Percentiles rank a stretch among this genome's conserved stretches.
phyloP scores from a whole-genome alignment of 2,888 invertebrate species.

The Spatulosminthurus flaviceps region DNA sequence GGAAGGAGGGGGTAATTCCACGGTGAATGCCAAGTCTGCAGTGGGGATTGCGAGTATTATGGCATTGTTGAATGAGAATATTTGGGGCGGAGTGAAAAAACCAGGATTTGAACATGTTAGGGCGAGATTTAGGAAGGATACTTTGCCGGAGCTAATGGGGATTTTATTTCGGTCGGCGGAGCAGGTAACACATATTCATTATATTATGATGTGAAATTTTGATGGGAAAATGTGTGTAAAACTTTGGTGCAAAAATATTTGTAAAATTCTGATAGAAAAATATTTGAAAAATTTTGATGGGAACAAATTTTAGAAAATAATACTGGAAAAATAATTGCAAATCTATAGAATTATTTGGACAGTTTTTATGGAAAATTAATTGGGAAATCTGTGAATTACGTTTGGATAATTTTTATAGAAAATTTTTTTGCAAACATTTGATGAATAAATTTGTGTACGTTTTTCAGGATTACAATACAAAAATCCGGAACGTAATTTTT shows the following conservation, averaged over 20 bases:
- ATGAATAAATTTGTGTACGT: background rate
- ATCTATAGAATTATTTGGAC: background rate
- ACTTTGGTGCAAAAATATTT: too few species aligned
- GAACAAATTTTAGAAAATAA: too few species aligned
- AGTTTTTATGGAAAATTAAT: too few species aligned
- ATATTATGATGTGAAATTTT: background rate
- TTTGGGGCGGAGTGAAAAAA: constrained; percentile 19
- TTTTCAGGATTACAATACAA: constrained; percentile 44
- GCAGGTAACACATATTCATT: background rate
- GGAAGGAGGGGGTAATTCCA: background rate
- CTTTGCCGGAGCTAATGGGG: constrained; percentile 4
- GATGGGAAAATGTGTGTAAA: too few species aligned
- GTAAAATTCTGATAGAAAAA: too few species aligned
- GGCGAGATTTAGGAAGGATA: background rate
- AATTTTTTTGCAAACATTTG: background rate
- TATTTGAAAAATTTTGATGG: too few species aligned
- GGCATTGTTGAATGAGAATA: constrained; percentile 26
- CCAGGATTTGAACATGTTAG: background rate
- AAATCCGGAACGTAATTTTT: constrained; percentile 39
- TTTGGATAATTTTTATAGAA: too few species aligned
- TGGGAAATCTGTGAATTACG: too few species aligned
- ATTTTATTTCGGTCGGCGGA: constrained; percentile 3
- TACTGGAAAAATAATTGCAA: background rate
- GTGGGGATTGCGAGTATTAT: constrained; percentile 11
- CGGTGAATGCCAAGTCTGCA: constrained; percentile 20